Evolutionary conservation across 1,140 invertebrate genomes (phyloP).

Genomic region (Heliothis subflexa): DNA sequence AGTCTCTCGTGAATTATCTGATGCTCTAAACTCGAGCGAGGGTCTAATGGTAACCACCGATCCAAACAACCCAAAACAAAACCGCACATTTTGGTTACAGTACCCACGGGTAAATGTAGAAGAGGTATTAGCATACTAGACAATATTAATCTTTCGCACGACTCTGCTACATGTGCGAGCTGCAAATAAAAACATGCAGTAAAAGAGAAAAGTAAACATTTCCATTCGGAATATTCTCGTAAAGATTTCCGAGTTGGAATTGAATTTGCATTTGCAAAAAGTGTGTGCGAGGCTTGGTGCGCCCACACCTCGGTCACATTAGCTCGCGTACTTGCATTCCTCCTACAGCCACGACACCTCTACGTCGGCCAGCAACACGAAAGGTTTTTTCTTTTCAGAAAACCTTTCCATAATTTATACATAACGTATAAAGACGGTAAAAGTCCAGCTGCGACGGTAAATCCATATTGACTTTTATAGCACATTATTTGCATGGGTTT

Average conservation of each 20-base stretch:
- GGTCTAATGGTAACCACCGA: conserved; percentile 46
- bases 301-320: conserved; percentile 59
- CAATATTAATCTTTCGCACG: conserved; percentile 57
- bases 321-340: conserved; percentile 53
- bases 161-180: conserved; percentile 22
- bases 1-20: conserved; percentile 56
- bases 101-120: conserved; percentile 26
- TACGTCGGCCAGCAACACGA: conserved; percentile 17
- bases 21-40: conserved; percentile 45
- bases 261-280: conserved; percentile 64
- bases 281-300: conserved; percentile 46
- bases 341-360: conserved; percentile 50
- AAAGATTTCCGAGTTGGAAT: conserved; percentile 62
- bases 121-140: conserved; percentile 52
- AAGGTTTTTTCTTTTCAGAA: conserved; percentile 53
- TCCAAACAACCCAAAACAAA: conserved; percentile 53
- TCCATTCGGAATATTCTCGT: conserved; percentile 59
- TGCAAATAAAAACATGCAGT: conserved; percentile 58
- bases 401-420: conserved; percentile 37
- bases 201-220: conserved; percentile 65
- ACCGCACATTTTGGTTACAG: conserved; percentile 52
- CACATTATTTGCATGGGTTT: conserved; percentile 55
- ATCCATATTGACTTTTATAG: conserved; percentile 63
- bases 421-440: conserved; percentile 51
- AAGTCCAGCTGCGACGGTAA: conserved; percentile 63